These are phyloP conservation scores for Diarsia mendica DNA, from an alignment of 2,888 invertebrate species.

Conservation along the genomic window DNA sequence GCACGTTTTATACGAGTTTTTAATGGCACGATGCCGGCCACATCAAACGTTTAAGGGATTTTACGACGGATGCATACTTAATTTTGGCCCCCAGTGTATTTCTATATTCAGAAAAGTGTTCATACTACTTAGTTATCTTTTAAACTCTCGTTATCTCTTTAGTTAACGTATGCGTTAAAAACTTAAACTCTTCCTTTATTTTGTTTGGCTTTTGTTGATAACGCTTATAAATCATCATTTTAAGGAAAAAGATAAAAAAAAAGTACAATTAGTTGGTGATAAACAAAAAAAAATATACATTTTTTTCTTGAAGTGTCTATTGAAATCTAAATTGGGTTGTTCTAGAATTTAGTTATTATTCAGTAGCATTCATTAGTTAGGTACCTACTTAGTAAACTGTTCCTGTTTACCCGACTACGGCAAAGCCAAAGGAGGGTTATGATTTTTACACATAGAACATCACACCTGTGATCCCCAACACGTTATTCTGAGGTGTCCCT, in stretches of 20 bases:
- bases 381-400: not conserved
- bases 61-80: constrained; percentile 68
- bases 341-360: not conserved
- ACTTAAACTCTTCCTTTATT: not conserved
- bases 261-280: not conserved
- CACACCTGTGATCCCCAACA: too few species aligned
- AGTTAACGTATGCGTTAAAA: not conserved
- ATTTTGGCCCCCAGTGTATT: constrained; percentile 60
- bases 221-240: not conserved
- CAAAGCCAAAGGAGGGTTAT: too few species aligned
- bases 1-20: constrained; percentile 65
- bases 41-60: constrained; percentile 66
- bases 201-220: fast-evolving
- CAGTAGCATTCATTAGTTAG: not conserved
- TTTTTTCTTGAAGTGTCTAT: not conserved
- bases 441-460: too few species aligned
- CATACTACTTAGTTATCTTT: constrained; percentile 28
- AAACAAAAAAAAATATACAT: not conserved
- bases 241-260: not conserved
- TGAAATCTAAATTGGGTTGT: not conserved
- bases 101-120: constrained; percentile 43
- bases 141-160: not conserved
- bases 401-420: not conserved
- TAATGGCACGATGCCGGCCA: constrained; percentile 59
- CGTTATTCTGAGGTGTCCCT: too few species aligned